Conservation (phyloP, 1,140 invertebrate genomes). For the Trinorchestia longiramus region DNA sequence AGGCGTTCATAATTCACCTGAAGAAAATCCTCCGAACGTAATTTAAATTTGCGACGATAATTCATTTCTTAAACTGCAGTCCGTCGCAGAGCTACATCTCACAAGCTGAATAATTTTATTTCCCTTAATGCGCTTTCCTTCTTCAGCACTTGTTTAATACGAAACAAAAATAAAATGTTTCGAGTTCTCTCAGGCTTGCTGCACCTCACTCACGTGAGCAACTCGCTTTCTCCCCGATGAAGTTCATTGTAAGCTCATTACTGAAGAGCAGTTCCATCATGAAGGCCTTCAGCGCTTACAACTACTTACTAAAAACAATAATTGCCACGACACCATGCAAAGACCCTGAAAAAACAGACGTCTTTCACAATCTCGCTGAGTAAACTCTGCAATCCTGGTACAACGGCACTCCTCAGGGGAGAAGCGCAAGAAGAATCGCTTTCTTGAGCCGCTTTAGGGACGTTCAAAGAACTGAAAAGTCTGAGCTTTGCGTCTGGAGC, state of each 20-base stretch:
- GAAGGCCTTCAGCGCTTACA: background rate
- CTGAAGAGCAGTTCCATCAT: background rate
- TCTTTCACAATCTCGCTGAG: background rate
- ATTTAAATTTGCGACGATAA: background rate
- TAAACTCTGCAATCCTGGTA: background rate
- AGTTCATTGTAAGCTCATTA: background rate
- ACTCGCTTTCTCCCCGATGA: background rate
- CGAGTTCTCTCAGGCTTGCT: background rate
- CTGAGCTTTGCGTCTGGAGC: constrained; percentile 19
- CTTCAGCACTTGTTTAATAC: background rate
- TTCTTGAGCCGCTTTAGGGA: constrained; percentile 15
- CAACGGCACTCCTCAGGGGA: background rate
- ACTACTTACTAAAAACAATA: background rate
- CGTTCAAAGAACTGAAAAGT: constrained; percentile 17
- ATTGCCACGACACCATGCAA: background rate
- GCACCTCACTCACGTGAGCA: background rate
- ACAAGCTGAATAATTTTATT: background rate
- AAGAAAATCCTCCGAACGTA: background rate
- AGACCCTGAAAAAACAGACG: background rate
- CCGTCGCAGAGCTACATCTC: too few species aligned
- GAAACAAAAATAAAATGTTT: background rate
- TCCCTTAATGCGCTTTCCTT: background rate
- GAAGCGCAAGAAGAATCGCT: constrained; percentile 16
- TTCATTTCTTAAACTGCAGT: too few species aligned
- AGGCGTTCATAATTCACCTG: background rate